Base-by-base conservation (phyloP, 2,888 invertebrate genomes). In the Euzophera pinguis region DNA sequence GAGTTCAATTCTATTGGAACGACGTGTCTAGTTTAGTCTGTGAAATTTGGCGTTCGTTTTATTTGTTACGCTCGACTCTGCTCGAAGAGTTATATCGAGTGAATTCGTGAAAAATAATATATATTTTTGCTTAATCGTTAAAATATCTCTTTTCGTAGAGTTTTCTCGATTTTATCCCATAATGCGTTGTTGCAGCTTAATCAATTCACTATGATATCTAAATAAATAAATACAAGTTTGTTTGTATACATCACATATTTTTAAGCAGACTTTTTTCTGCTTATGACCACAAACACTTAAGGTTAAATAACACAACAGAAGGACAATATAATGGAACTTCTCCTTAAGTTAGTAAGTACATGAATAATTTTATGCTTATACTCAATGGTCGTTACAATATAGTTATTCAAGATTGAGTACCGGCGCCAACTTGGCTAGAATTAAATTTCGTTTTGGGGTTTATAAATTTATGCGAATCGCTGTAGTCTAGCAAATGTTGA, bases 381-480 rank as follows among this genome's bases (percentile, higher is more conserved):
- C 50, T 55, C 52, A 62, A 58, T 59, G 43, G 39, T 51, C 17
- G 17, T 52, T 50, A 38, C 34, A 54, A 62, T 54, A 54, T 54
- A 52, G 58, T 57, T 55, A 53, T 51, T 58, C 52, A 57, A 64
- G 62, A 60, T 62, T 56, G 61, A 68, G 63, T 57, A 59, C 57
- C 57, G 63, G 59, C 64, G 69, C 65, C 71, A 69, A 64, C 57
- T 64, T 67, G 58, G 64, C 70, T 68, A 63, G 70, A 76, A 78
- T 76, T 76, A 79, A 78, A 79, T 81, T 81, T 76, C 66, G 73
- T 79, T 75, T 79, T 73, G 71, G 69, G 67, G 71, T 68, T 72
- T 70, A 75, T 72, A 71, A 75, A 81, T 82, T 81, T 79, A 81
- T 80, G 75, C 65, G 73, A 75, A 78, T 74, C 72, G 77, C 73